These are phyloP conservation scores for Dreissena rostriformis DNA, from an alignment of 1,140 invertebrate species.

Conservation along the genomic window DNA sequence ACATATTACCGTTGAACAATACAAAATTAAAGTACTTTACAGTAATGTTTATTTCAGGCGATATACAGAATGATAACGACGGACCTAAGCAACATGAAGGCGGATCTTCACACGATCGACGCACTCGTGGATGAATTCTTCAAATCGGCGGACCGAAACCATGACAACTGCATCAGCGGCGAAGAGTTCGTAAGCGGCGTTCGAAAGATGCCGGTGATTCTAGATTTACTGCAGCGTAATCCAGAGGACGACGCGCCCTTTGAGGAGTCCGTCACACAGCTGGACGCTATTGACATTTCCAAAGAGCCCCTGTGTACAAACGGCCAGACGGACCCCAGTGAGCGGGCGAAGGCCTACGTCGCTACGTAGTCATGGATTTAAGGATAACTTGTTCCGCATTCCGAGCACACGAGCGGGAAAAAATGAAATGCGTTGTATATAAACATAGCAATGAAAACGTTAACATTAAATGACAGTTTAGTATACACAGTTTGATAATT, in stretches of 20 bases:
- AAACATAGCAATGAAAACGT: too few relatives aligned
- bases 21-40: too few relatives aligned
- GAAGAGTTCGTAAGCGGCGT: conserved; percentile 58
- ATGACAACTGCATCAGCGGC: conserved; percentile 57
- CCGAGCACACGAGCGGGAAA: too few relatives aligned
- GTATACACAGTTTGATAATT: too few relatives aligned
- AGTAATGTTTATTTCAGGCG: conserved; percentile 36
- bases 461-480: too few relatives aligned
- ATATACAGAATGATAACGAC: conserved; percentile 60
- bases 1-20: too few relatives aligned
- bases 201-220: conserved; percentile 43
- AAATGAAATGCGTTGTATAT: too few relatives aligned
- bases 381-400: too few relatives aligned
- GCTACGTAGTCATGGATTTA: too few relatives aligned
- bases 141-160: conserved; percentile 50
- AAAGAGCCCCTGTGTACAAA: conserved; percentile 5
- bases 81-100: conserved; percentile 29
- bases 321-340: neutral
- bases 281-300: conserved; percentile 11
- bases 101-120: conserved; percentile 27
- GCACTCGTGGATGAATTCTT: conserved; percentile 53
- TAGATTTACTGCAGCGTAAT: conserved; percentile 59
- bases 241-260: conserved; percentile 34
- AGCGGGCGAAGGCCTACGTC: too few relatives aligned
- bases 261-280: conserved; percentile 10